Evolutionary conservation across 2,797 vertebrate species (phyloP), one percentile per base, ranked within the genome.

Genomic region (Florisuga fusca): DNA sequence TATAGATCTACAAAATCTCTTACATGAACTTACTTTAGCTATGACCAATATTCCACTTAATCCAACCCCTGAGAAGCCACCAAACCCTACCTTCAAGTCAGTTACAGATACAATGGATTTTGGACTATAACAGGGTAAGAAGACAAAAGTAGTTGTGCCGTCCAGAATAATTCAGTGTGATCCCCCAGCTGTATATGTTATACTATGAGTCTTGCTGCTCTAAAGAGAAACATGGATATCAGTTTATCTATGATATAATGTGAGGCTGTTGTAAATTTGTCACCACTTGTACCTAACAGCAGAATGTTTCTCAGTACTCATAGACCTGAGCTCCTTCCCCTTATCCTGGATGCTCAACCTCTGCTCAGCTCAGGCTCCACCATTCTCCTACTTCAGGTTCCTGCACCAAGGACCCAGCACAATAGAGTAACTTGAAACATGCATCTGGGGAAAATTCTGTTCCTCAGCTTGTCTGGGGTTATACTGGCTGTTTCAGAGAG

Each of bases 41-140:
- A 36, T 62, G 54, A 74, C 18, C 31, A 76, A 38, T 38, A 69
- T 43, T 43, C 21, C 19, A 19, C 67, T 66, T 87, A 55, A 45
- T 55, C 43, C 38, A 59, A 10, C 2, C 6, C 21, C 27, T 36
- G 7, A 64, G 67, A 76, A 84, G 62, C 5, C 26, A 84, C 33
- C 1, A 67, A 87, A 75, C 19, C 9, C 33, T 22, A 4, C 31
- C 21, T 46, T 66, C n/a, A 51, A n/a, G 63, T 57, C 43, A 85
- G 17, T 3, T 86, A 36, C 48, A 74, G 29, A 41, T 45, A 27
- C 25, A 87, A 48, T 29, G 26, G 33, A 45, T 43, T 92, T 89
- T 57, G 29, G 46, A 25, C 14, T 68, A 27, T 38, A 0, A 43
- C 4, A 15, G 10, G 8, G 2, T n/a, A 20, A 46, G 20, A 21